Evolutionary conservation across 2,797 vertebrate genomes (phyloP), one percentile per base, ranked within the genome.

Genomic region (Gallinago solitaria): DNA sequence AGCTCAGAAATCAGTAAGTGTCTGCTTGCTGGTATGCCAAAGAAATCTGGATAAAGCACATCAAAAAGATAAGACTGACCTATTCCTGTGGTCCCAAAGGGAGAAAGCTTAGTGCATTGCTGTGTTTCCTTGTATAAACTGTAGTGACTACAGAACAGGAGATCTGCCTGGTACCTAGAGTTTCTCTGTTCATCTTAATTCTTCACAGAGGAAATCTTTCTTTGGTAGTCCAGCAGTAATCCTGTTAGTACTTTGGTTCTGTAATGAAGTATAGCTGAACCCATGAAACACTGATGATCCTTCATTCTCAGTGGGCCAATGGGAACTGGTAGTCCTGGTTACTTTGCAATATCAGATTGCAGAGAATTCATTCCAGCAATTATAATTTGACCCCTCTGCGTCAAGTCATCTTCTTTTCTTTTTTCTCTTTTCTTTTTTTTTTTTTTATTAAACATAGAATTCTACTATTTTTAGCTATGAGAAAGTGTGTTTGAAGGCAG

Each of bases 41-140:
- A 67, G 63, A 87, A 86, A 81, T 94, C 61, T 91, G 54, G 51
- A 86, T 78, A 78, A 92, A 93, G 53, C 50, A 65, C 65, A 70
- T 84, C 12, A 87, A 90, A 95, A 79, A 82, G 60, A 77, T 30
- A 67, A 45, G 17, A 57, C 8, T 8, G 60, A 78, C 89, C 41
- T 35, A 81, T 71, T 93, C 75, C 69, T 5, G 0, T 45, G 15
- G 54, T 86, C 80, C 41, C 82, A 88, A 76, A 88, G 83, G 94
- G 50, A 91, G 28, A 69, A 57, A 65, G 15, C 47, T 87, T 75
- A 47, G 28, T 59, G 65, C n/a, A 35, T 83, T 73, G 59, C 47
- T 90, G 24, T 86, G 30, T 43, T 88, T 93, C 54, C 35, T 83
- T 70, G 35, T 10, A 0, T 64, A 81, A 95, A 56, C 28, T 48